Evolutionary conservation across 1,140 invertebrate genomes (phyloP).

Genomic region (Drosophila pachea): DNA sequence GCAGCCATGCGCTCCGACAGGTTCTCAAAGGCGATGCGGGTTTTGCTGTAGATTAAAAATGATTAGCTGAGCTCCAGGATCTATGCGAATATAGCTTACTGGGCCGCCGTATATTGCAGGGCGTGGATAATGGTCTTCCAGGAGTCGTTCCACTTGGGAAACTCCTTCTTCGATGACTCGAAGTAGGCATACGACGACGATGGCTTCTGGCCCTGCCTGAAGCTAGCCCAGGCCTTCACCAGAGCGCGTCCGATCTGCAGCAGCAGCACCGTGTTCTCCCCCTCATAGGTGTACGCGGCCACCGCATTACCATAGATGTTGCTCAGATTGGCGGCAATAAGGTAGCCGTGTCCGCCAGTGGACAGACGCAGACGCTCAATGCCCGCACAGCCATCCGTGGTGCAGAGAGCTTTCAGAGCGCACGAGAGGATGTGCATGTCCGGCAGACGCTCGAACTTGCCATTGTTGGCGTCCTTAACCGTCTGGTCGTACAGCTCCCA

Average conservation of each 20-base stretch:
- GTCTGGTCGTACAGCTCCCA: slow-evolving; percentile 91
- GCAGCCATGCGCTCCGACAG: slow-evolving; percentile 83
- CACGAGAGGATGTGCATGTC: slow-evolving; percentile 95
- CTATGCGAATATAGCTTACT: slow-evolving; percentile 80
- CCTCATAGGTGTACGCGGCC: slow-evolving; percentile 96
- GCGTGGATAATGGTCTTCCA: slow-evolving; percentile 83
- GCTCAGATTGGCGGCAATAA: slow-evolving; percentile 90
- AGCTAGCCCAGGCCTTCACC: slow-evolving; percentile 86
- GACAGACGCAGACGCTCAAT: slow-evolving; percentile 89
- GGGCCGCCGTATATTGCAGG: slow-evolving; percentile 84
- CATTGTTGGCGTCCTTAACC: slow-evolving; percentile 86
- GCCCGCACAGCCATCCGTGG: slow-evolving; percentile 85
- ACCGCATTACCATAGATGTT: slow-evolving; percentile 89
- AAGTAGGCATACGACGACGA: slow-evolving; percentile 85
- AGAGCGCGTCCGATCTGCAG: slow-evolving; percentile 92
- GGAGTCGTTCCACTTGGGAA: slow-evolving; percentile 83
- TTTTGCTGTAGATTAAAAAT: slow-evolving; percentile 82
- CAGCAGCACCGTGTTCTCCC: slow-evolving; percentile 96
- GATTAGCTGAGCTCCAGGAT: neutral
- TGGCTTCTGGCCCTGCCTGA: slow-evolving; percentile 80
- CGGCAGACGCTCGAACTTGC: slow-evolving; percentile 87
- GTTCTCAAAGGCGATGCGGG: slow-evolving; percentile 83
- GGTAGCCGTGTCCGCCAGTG: slow-evolving; percentile 97
- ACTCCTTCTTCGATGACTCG: slow-evolving; percentile 71
- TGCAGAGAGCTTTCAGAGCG: slow-evolving; percentile 92